These are phyloP conservation scores for Drosophila tani DNA, from an alignment of 1,140 invertebrate species.

Conservation along the genomic window DNA sequence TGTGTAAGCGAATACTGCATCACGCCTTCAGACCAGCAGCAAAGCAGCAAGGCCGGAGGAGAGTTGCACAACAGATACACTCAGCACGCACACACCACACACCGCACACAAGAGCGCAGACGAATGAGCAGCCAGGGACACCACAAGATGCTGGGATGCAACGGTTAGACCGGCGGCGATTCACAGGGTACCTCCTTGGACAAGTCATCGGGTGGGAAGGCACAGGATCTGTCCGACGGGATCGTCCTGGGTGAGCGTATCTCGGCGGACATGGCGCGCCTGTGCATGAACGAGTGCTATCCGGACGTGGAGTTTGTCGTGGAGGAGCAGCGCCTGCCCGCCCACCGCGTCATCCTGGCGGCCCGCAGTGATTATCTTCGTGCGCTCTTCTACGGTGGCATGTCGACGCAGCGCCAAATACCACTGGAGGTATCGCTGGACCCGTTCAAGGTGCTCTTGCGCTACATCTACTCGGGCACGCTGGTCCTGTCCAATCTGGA, in stretches of 20 bases:
- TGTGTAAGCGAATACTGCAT: neutral
- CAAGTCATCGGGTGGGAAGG: conserved; percentile 18
- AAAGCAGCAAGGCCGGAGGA: neutral
- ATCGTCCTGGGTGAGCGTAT: conserved; percentile 75
- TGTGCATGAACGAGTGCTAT: conserved; percentile 95
- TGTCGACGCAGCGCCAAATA: conserved; percentile 93
- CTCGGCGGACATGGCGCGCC: conserved; percentile 87
- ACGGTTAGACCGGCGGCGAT: conserved; percentile 25
- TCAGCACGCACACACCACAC: neutral
- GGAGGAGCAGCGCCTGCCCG: conserved; percentile 92
- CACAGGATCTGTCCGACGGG: conserved; percentile 54
- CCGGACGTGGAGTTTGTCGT: conserved; percentile 96
- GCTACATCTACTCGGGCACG: conserved; percentile 97
- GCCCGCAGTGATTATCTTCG: conserved; percentile 97
- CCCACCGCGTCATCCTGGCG: conserved; percentile 94
- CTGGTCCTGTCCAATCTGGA: conserved; percentile 93
- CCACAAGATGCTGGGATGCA: conserved; percentile 67
- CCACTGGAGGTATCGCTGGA: conserved; percentile 93
- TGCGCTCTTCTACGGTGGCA: conserved; percentile 95
- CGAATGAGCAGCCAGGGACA: conserved; percentile 78
- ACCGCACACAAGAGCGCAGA: neutral
- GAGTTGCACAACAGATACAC: conserved; percentile 8
- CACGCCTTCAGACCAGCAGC: neutral
- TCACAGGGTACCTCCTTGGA: conserved; percentile 12
- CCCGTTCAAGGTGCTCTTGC: conserved; percentile 95